Conservation (phyloP, 1,140 invertebrate genomes). For the Pseudomyrmex pallidus region DNA sequence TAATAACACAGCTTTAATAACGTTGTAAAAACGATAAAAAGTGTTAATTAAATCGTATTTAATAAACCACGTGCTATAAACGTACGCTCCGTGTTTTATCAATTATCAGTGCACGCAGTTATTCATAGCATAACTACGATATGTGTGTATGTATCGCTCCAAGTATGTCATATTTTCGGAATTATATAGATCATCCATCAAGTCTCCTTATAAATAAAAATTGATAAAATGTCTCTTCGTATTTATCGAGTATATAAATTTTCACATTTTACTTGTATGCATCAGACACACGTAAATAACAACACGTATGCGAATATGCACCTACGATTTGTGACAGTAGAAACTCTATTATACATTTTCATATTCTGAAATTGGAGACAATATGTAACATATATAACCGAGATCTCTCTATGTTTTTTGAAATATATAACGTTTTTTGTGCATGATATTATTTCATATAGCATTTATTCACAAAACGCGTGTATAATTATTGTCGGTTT, state of each 20-base stretch:
- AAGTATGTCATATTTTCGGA: not conserved
- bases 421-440: conserved; percentile 46
- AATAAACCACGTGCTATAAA: not conserved
- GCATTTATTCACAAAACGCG: conserved; percentile 34
- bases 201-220: too few relatives aligned
- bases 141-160: not conserved
- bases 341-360: conserved; percentile 22
- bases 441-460: conserved; percentile 58
- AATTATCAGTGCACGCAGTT: conserved; percentile 23
- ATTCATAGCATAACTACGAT: not conserved
- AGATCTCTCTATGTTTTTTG: conserved; percentile 26
- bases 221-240: too few relatives aligned
- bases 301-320: conserved; percentile 50
- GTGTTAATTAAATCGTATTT: conserved; percentile 1
- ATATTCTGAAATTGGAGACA: conserved; percentile 24
- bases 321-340: conserved; percentile 27
- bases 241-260: conserved; percentile 17
- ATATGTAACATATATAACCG: conserved; percentile 33
- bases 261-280: conserved; percentile 42
- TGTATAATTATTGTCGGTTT: conserved; percentile 56
- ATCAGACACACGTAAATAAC: conserved; percentile 23
- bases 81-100: not conserved
- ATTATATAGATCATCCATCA: too few relatives aligned
- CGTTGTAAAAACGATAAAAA: not conserved
- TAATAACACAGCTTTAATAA: conserved; percentile 7